These are phyloP conservation scores for Amazonetta brasiliensis DNA, from an alignment of 2,797 vertebrate genomes.

Conservation along the genomic window DNA sequence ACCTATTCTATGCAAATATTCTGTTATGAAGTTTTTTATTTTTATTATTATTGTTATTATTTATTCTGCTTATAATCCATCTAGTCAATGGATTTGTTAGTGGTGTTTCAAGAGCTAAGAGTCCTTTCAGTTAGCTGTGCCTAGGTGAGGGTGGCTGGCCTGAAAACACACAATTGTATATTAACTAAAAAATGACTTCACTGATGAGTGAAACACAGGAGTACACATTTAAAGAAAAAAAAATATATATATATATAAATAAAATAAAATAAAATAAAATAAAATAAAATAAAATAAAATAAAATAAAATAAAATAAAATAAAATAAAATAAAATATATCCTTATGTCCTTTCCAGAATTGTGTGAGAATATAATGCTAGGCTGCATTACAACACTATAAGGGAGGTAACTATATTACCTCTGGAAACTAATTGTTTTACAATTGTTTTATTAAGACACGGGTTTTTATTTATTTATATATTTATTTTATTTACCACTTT, in stretches of 20 bases:
- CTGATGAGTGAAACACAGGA: neutral
- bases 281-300: too few relatives aligned
- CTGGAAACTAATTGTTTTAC: rapidly evolving
- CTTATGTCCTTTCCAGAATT: neutral
- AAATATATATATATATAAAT: too few relatives aligned
- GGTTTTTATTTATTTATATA: neutral
- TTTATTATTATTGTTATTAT: too few relatives aligned
- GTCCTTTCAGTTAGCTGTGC: neutral
- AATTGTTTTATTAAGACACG: rapidly evolving
- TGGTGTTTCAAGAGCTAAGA: neutral
- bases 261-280: too few relatives aligned
- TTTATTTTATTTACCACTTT: neutral
- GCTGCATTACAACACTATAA: neutral
- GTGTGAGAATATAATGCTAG: neutral
- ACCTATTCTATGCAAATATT: neutral
- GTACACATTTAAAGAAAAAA: neutral
- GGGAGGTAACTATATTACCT: neutral
- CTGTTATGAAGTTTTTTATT: neutral
- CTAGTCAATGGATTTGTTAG: neutral
- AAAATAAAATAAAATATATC: neutral
- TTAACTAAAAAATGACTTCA: neutral
- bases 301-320: neutral
- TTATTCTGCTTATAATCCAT: neutral
- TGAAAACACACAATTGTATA: neutral
- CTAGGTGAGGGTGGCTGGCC: neutral